Evolutionary conservation across 2,797 vertebrate species (phyloP).

Genomic region (Phalanger gymnotis): DNA sequence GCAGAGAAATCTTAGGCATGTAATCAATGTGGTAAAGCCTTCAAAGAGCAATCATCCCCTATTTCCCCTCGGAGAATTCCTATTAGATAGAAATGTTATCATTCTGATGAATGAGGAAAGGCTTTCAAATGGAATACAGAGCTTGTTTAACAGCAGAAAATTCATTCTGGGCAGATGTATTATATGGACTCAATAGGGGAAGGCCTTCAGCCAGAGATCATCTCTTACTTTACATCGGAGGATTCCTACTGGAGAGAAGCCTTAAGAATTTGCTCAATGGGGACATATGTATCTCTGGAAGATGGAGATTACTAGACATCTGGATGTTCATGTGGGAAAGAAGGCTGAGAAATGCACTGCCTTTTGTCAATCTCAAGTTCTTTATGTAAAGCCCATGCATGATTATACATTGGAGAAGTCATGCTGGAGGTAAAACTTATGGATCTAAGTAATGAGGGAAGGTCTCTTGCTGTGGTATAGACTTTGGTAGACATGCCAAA

Average conservation of each 20-base stretch:
- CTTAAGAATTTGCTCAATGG: neutral
- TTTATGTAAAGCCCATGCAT: neutral
- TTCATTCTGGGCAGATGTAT: neutral
- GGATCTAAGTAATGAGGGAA: neutral
- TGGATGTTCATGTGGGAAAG: neutral
- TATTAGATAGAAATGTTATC: neutral
- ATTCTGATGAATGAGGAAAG: neutral
- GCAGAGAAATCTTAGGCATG: neutral
- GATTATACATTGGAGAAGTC: neutral
- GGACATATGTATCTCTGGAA: neutral
- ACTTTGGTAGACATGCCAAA: neutral
- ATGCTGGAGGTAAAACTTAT: neutral
- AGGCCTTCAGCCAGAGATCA: neutral
- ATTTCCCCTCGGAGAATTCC: neutral
- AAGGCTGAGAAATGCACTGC: neutral
- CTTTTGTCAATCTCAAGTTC: neutral
- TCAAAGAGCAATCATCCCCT: neutral
- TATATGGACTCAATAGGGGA: neutral
- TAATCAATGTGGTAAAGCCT: neutral
- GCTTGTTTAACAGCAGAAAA: neutral
- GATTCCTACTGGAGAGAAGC: neutral
- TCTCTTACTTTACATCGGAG: neutral
- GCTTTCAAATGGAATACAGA: neutral
- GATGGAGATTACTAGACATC: neutral
- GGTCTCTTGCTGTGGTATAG: neutral